Conservation (phyloP, 2,888 invertebrate species). For the Eristalis pertinax region DNA sequence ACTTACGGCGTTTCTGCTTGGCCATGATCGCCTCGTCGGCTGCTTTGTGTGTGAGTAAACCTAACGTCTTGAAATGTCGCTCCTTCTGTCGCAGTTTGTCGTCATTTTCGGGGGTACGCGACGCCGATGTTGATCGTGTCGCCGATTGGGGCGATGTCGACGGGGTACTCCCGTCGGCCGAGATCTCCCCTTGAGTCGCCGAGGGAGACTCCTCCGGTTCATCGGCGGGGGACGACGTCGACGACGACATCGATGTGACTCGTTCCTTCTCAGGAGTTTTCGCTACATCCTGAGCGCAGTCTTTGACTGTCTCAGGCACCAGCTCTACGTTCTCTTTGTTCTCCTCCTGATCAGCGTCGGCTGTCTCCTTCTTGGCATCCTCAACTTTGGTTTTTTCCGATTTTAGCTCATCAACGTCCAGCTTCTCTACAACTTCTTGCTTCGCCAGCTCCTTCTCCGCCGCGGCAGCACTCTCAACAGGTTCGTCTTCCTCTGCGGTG, state of each 20-base stretch:
- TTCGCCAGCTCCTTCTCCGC: background rate
- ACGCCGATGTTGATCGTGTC: constrained; percentile 36
- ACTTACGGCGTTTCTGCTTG: constrained; percentile 82
- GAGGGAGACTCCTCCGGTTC: constrained; percentile 65
- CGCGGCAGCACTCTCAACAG: background rate
- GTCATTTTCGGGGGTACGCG: constrained; percentile 81
- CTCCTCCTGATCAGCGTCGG: constrained; percentile 40
- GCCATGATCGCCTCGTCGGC: constrained; percentile 87
- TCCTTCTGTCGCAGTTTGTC: constrained; percentile 88
- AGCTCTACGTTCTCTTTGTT: constrained; percentile 57
- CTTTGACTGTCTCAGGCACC: constrained; percentile 18
- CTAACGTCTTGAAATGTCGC: constrained; percentile 88
- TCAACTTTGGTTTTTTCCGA: constrained; percentile 44
- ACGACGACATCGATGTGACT: background rate
- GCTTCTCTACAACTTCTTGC: constrained; percentile 44
- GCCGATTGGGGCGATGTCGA: constrained; percentile 74
- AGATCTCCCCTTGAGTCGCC: constrained; percentile 51
- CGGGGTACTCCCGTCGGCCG: constrained; percentile 73
- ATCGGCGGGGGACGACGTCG: too few species aligned
- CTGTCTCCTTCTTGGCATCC: constrained; percentile 23
- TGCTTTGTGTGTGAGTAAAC: constrained; percentile 88
- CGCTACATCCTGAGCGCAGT: background rate
- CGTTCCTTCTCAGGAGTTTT: constrained; percentile 34
- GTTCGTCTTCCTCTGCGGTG: constrained; percentile 37
- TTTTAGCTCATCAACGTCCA: constrained; percentile 49